Base-by-base conservation (phyloP, 2,888 invertebrate species). In the Metopia argyrocephala region DNA sequence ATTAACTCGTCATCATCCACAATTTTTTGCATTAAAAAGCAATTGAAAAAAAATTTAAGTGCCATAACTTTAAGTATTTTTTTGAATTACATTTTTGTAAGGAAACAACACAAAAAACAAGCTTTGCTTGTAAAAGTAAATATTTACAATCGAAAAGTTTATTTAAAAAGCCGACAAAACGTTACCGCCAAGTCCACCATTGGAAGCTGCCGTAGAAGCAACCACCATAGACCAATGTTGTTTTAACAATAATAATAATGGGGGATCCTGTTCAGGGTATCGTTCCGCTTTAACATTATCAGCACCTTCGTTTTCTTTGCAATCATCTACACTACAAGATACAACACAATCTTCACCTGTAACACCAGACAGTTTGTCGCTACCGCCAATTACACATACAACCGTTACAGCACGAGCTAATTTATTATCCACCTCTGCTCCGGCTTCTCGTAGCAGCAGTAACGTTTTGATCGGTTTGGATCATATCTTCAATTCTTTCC, bases 401-500 rank as follows among this genome's bases (percentile, higher is more conserved):
- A 31, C 56, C 4, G 28, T 28, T 7, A n/a, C 74, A 56, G 18
- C 46, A 27, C 50, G 31, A 78, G 20, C 74, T 15, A 62, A 64
- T 61, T 73, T 66, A 61, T 62, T 74, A 0, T 70, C 74, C 46
- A 68, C 76, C 18, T 66, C 74, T 23, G 62, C 69, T 45, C 46
- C 82, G n/a, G 52, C 79, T 50, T 73, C 75, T 27, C 69, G 70
- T 15, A 59, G 52, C 71, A 68, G 71, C 23, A 73, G 27, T 21
- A 83, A 76, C 81, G 83, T 83, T 78, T 82, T 85, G 78, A 84
- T 86, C 86, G 86, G 87, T 84, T 87, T 88, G 85, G 88, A 88
- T 87, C 86, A 87, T 83, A 86, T 88, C 74, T 87, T 87, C 78
- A 86, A 87, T 84, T 87, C 88, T 84, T 82, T 88, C 85, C 85